These are phyloP conservation scores for Parus major DNA, from an alignment of 2,113 vertebrate genomes.

Conservation along the genomic window DNA sequence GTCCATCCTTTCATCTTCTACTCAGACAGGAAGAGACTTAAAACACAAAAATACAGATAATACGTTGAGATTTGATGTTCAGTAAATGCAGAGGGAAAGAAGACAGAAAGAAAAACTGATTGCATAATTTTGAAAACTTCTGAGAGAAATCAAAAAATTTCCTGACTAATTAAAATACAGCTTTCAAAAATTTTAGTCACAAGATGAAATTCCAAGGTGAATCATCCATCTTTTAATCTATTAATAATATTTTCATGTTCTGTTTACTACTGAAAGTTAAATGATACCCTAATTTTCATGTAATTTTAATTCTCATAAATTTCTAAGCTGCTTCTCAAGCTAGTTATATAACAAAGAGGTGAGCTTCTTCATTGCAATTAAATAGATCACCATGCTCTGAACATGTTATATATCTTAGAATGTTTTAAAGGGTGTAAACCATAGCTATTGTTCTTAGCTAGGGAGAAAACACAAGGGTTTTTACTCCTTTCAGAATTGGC, in stretches of 20 bases:
- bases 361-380: neutral
- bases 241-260: neutral
- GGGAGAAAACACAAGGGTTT: neutral
- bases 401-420: neutral
- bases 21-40: neutral
- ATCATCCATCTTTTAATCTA: neutral
- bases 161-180: neutral
- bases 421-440: neutral
- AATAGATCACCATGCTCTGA: neutral
- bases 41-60: neutral
- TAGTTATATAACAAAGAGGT: neutral
- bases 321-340: neutral
- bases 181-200: neutral
- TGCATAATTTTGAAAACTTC: neutral
- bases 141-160: neutral
- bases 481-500: neutral
- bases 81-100: neutral
- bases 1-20: neutral
- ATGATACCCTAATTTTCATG: neutral
- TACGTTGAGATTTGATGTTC: neutral
- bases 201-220: neutral
- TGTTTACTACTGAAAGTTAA: neutral
- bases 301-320: neutral
- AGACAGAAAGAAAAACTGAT: neutral
- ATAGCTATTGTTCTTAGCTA: neutral